Percentiles rank a stretch among this genome's conserved stretches.
These are phyloP conservation scores for Pseudomyrmex flavicornis DNA, from an alignment of 1,140 invertebrate genomes.

Conservation along the genomic window DNA sequence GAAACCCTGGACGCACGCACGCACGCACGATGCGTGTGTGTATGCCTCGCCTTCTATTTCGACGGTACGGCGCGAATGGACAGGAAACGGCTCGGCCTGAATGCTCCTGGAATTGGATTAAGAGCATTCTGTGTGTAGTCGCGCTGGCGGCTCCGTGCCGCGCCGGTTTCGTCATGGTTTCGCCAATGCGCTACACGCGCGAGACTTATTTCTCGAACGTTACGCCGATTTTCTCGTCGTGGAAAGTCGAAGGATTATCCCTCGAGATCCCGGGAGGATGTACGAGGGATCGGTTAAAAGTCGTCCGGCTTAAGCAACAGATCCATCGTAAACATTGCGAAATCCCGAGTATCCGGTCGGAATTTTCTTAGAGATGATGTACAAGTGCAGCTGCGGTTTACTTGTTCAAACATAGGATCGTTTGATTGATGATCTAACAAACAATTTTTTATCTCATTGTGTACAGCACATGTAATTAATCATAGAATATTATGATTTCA, in stretches of 20 bases:
- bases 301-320: slow-evolving; percentile 49
- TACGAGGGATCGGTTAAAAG: slow-evolving; percentile 40
- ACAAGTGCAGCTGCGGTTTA: neutral
- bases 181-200: slow-evolving; percentile 32
- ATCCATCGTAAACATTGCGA: slow-evolving; percentile 44
- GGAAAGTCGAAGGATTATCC: slow-evolving; percentile 55
- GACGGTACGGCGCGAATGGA: slow-evolving; percentile 77
- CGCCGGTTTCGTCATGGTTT: slow-evolving; percentile 63
- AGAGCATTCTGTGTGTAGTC: slow-evolving; percentile 68
- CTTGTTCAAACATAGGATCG: neutral
- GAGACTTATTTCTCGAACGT: slow-evolving; percentile 2
- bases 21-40: slow-evolving; percentile 24
- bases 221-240: slow-evolving; percentile 29
- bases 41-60: slow-evolving; percentile 72
- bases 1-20: slow-evolving; percentile 72
- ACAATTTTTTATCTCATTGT: neutral
- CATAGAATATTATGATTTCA: neutral
- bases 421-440: neutral
- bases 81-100: slow-evolving; percentile 79
- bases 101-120: slow-evolving; percentile 78
- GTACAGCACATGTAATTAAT: neutral
- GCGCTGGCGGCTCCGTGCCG: slow-evolving; percentile 20
- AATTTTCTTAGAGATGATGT: neutral
- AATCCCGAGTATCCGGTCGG: slow-evolving; percentile 39
- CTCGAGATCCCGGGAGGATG: neutral